Base-by-base conservation (phyloP, 2,113 vertebrate genomes). In the Dipodomys spectabilis region DNA sequence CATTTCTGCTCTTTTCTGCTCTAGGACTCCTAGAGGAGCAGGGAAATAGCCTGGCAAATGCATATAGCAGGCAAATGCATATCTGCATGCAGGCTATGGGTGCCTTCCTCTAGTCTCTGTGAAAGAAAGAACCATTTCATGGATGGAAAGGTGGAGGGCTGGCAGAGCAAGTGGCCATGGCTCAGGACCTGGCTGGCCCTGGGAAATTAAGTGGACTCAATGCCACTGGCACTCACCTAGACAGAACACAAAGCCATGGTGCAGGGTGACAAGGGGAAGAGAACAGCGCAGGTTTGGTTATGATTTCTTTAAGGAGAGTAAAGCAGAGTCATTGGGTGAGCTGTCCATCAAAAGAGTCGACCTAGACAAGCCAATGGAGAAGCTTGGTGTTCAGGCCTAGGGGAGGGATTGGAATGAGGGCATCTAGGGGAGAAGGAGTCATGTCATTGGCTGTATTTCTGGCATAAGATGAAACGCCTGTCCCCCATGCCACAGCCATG, bases 161-260 rank as follows among this genome's bases (percentile, higher is more conserved):
- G 5, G 16, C 0, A 28, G 68, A 88, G 83, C 96, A 82, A 86
- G 87, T 35, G 39, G 25, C 87, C 53, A 44, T 78, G 3, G n/a
- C 45, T 87, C 80, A 32, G 85, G 81, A 83, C 30, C 20, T 86
- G 92, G 93, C 94, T 93, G 93, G 71, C 25, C 62, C 57, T 23
- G 80, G 82, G 68, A 95, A 57, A 30, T 15, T 82, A 65, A 67
- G 44, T 72, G 20, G 28, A 73, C 81, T 49, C 35, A 89, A 32
- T 30, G 3, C 7, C 82, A 49, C 35, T 35, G 39, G 60, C 74
- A 90, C 49, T 18, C 2, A 16, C 44, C 28, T 45, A 64, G 25
- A 35, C 23, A 5, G 60, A 80, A 45, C 65, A 53, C 69, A 27
- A 82, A 44, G 86, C 84, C 49, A 65, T 86, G 30, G 86, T n/a